Evolutionary conservation across 2,888 invertebrate species (phyloP).

Genomic region (Boloria selene): DNA sequence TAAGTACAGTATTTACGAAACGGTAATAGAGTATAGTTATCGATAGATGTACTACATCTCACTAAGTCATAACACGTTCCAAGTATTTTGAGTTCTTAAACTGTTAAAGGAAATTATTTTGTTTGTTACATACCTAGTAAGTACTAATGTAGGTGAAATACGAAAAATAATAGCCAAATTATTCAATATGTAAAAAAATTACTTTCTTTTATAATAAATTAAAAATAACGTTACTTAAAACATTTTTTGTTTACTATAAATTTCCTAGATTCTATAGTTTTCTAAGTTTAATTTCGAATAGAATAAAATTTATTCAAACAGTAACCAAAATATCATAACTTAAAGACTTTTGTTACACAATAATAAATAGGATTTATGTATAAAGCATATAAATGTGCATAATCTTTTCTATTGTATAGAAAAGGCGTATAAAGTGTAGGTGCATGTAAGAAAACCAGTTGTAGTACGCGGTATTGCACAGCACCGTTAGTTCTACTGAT

Average conservation of each 20-base stretch:
- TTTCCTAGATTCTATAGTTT: too few relatives aligned
- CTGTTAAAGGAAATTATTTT: too few relatives aligned
- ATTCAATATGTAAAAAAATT: too few relatives aligned
- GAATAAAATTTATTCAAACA: too few relatives aligned
- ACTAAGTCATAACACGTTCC: too few relatives aligned
- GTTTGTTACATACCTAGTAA: too few relatives aligned
- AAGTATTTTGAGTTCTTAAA: not conserved
- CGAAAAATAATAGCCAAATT: too few relatives aligned
- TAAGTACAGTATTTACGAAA: conserved; percentile 12
- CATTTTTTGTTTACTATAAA: too few relatives aligned
- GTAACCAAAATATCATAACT: not conserved
- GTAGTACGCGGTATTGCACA: conserved; percentile 64
- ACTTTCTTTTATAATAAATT: too few relatives aligned
- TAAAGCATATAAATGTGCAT: not conserved
- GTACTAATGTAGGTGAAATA: too few relatives aligned
- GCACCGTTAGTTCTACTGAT: conserved; percentile 74
- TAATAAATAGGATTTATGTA: conserved; percentile 1
- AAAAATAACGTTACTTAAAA: too few relatives aligned
- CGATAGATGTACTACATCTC: not conserved
- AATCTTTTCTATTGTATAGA: conserved; percentile 19
- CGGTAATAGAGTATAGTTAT: conserved; percentile 8
- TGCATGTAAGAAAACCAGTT: conserved; percentile 72
- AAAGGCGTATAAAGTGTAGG: conserved; percentile 49
- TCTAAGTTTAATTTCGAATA: too few relatives aligned
- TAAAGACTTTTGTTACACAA: not conserved